Percentiles rank a stretch among this genome's conserved stretches.
Conservation (phyloP, 2,888 invertebrate genomes). For the Panopea generosa region DNA sequence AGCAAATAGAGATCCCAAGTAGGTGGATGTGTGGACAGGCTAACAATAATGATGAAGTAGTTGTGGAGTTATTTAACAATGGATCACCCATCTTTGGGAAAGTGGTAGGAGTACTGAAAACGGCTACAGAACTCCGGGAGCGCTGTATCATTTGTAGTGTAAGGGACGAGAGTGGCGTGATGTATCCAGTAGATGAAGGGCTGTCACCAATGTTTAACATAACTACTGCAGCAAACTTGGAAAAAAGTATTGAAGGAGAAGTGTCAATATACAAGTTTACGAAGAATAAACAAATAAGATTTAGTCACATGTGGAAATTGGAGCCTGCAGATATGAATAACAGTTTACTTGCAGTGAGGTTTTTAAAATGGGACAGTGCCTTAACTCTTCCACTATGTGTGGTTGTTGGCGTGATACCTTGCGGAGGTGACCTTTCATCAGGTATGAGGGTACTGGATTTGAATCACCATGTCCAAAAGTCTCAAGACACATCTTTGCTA, state of each 20-base stretch:
- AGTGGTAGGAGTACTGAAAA: conserved; percentile 78
- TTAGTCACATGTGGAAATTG: conserved; percentile 76
- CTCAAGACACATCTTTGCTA: conserved; percentile 58
- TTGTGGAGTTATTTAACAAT: conserved; percentile 73
- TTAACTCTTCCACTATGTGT: conserved; percentile 77
- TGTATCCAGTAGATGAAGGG: conserved; percentile 78
- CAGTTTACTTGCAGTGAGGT: conserved; percentile 80
- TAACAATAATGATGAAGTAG: conserved; percentile 78
- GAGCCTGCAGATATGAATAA: conserved; percentile 60
- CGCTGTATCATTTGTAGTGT: conserved; percentile 79
- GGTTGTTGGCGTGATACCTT: conserved; percentile 77
- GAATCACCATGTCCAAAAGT: conserved; percentile 72
- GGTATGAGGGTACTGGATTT: conserved; percentile 75
- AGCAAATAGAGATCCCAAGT: conserved; percentile 62
- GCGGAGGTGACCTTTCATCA: conserved; percentile 61
- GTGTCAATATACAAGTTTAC: conserved; percentile 73
- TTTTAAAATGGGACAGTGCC: conserved; percentile 77
- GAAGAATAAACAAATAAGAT: conserved; percentile 65
- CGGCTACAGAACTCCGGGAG: conserved; percentile 68
- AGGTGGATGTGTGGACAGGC: conserved; percentile 73
- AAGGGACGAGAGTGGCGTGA: conserved; percentile 74
- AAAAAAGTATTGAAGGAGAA: conserved; percentile 65
- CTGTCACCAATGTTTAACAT: conserved; percentile 77
- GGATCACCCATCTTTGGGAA: conserved; percentile 62
- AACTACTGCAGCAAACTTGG: conserved; percentile 53